phyloP scores from a whole-genome alignment of 2,797 vertebrate species.

The Echeneis naucrates region DNA sequence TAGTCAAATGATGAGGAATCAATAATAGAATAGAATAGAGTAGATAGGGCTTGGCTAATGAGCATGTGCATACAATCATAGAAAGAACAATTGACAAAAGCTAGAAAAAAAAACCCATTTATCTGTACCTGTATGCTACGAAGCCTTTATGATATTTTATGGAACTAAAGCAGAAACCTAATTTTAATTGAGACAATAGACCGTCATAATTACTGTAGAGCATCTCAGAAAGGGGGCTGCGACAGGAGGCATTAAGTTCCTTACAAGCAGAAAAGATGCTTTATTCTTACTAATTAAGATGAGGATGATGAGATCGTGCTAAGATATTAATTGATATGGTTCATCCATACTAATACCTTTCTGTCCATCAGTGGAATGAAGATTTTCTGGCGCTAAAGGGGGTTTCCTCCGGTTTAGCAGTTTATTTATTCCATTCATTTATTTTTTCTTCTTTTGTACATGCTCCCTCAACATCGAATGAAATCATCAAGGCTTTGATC shows the following conservation, averaged over 20 bases:
- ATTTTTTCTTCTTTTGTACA: background rate
- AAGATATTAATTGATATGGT: slow-evolving; percentile 19
- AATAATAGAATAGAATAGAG: too few relatives aligned
- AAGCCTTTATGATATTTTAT: slow-evolving; percentile 38
- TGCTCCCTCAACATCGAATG: background rate
- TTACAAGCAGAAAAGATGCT: slow-evolving; percentile 29
- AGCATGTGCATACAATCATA: slow-evolving; percentile 6
- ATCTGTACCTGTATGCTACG: slow-evolving; percentile 28
- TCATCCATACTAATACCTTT: slow-evolving; percentile 5
- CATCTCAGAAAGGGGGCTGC: slow-evolving; percentile 25
- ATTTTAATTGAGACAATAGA: slow-evolving; percentile 47
- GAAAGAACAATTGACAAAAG: slow-evolving; percentile 13
- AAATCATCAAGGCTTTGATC: background rate
- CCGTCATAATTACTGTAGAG: slow-evolving; percentile 39
- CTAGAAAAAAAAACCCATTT: slow-evolving; percentile 30
- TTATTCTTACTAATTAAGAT: slow-evolving; percentile 23
- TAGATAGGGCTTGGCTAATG: background rate
- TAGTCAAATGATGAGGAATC: slow-evolving; percentile 10
- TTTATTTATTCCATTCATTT: too few relatives aligned
- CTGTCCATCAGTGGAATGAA: slow-evolving; percentile 8
- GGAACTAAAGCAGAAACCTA: slow-evolving; percentile 30
- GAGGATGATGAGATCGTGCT: slow-evolving; percentile 24
- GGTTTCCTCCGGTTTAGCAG: background rate
- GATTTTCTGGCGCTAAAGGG: slow-evolving; percentile 10
- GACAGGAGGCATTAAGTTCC: slow-evolving; percentile 8